Percentiles rank a stretch among this genome's conserved stretches.
Evolutionary conservation across 2,888 invertebrate species (phyloP).

Genomic region (Pandemis corylana): DNA sequence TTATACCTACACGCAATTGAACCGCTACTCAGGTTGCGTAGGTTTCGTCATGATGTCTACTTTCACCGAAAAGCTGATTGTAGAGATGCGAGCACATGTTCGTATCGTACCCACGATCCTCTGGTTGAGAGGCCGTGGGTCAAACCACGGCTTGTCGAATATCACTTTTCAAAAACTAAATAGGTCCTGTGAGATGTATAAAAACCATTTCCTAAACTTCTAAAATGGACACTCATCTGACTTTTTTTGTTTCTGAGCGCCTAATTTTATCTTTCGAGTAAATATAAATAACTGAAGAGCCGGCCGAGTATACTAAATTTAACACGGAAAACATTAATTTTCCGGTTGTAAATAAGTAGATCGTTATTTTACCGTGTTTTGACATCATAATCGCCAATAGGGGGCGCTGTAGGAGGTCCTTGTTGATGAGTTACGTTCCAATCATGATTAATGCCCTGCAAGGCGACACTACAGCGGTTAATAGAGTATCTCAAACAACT

Average conservation of each 20-base stretch:
- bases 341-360: constrained; percentile 16
- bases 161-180: too few relatives aligned
- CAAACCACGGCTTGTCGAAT: too few relatives aligned
- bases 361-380: constrained; percentile 43
- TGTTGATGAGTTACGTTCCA: constrained; percentile 47
- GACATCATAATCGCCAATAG: constrained; percentile 45
- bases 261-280: background rate
- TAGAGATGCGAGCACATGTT: too few relatives aligned
- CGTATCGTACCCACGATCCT: too few relatives aligned
- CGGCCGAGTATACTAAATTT: constrained; percentile 22
- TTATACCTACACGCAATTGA: too few relatives aligned
- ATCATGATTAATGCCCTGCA: constrained; percentile 61
- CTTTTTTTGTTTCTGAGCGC: background rate
- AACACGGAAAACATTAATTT: constrained; percentile 30
- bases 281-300: background rate
- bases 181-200: too few relatives aligned
- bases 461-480: constrained; percentile 55
- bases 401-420: constrained; percentile 53
- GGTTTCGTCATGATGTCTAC: too few relatives aligned
- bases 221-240: too few relatives aligned
- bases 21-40: too few relatives aligned
- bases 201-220: too few relatives aligned
- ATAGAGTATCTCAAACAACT: constrained; percentile 44
- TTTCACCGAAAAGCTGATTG: too few relatives aligned
- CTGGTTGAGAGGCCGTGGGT: too few relatives aligned